Percentiles rank a stretch among this genome's conserved stretches.
phyloP scores from a whole-genome alignment of 2,888 invertebrate species.

The Drosophila demipolita region DNA sequence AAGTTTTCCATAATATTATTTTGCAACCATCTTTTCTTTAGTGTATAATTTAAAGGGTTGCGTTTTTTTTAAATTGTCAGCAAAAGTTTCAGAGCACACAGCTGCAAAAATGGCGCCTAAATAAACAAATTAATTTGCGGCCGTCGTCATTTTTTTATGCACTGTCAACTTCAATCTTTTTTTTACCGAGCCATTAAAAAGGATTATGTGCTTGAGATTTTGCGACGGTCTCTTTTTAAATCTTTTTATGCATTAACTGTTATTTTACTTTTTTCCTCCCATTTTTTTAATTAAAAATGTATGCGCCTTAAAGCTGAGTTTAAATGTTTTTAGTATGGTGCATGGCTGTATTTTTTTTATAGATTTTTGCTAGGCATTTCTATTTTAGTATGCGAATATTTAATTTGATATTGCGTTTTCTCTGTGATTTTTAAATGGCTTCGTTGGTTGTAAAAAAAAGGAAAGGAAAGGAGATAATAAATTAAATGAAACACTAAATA shows the following conservation, averaged over 20 bases:
- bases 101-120: constrained; percentile 61
- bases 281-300: constrained; percentile 70
- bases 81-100: constrained; percentile 37
- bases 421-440: constrained; percentile 58
- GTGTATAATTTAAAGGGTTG: constrained; percentile 20
- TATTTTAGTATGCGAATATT: constrained; percentile 38
- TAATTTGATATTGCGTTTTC: constrained; percentile 51
- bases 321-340: constrained; percentile 32
- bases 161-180: constrained; percentile 17
- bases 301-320: constrained; percentile 51
- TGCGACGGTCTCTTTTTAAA: constrained; percentile 23
- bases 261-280: constrained; percentile 17
- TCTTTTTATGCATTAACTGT: constrained; percentile 2
- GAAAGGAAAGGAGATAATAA: constrained; percentile 7
- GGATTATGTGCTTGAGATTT: constrained; percentile 68
- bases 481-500: constrained; percentile 24
- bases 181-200: constrained; percentile 52
- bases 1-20: constrained; percentile 12
- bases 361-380: constrained; percentile 21
- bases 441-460: constrained; percentile 39
- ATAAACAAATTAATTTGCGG: constrained; percentile 76
- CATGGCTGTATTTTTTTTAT: constrained; percentile 25
- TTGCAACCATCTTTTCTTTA: neutral
- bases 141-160: constrained; percentile 46
- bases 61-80: constrained; percentile 43